Evolutionary conservation across 1,140 invertebrate genomes (phyloP), one percentile per base, ranked within the genome.

Genomic region (Drosophila azteca): DNA sequence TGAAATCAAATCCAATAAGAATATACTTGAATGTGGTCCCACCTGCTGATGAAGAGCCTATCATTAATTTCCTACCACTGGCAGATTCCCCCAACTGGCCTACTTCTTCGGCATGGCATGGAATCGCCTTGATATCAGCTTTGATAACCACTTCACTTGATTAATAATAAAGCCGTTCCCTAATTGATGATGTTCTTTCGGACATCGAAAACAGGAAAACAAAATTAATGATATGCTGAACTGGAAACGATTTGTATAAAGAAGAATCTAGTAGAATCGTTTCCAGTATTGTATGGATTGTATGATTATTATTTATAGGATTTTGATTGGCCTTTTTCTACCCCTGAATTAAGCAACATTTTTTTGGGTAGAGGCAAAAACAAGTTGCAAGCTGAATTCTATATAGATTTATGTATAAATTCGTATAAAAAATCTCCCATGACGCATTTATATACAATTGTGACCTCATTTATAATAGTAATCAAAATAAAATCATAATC

Each of bases 391-490:
- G 3, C 0, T 17, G 2, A 13, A 35, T 46, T 50, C 29, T 24
- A 22, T 48, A 52, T 63, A 6, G 15, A 15, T 35, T 24, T 11
- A 68, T 46, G 24, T 39, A 24, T 29, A 31, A 57, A 50, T 50
- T 48, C 1, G 22, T 29, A 22, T 46, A 15, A 46, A 51, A 64
- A 65, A 49, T 24, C 31, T 43, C 20, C 22, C 54, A 65, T 69
- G 66, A 69, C 66, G 66, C 66, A 69, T 22, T 43, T 39, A 39
- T 39, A 39, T 39, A 3, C 0, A 39, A n/a, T 20, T 69, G 31
- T 71, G 67, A 71, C 66, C 68, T 71, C 68, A 71, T 71, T 53
- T 70, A 41, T 13, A 15, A 39, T 24, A 26, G 46, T 51, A 65
- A 49, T 58, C 44, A 65, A 65, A 58, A 49, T 49, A 13, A 9